Evolutionary conservation across 2,113 vertebrate species (phyloP), one percentile per base, ranked within the genome.

Genomic region (Orthochromis indermauri): DNA sequence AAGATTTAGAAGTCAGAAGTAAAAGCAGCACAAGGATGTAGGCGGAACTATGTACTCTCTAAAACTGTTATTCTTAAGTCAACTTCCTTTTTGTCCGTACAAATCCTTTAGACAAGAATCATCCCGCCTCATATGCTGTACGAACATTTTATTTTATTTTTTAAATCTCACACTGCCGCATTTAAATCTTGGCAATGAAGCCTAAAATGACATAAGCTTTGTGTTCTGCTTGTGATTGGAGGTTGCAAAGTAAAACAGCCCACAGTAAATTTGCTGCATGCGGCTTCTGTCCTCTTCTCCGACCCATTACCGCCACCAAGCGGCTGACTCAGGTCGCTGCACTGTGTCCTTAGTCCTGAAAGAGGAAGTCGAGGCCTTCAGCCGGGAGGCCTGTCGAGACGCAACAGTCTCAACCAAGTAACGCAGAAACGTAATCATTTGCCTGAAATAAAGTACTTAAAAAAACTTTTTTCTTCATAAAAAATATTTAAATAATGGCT

Each of bases 291-390:
- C 10, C 14, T 55, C 5, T 61, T 54, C 26, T 73, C 86, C 33
- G 84, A 13, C 4, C 8, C 80, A 79, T 37, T 47, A 89, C 21
- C 90, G 89, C 92, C 94, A 80, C 91, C 87, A 4, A 57, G 87
- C 45, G 94, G 87, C 40, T 8, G 8, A 7, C 3, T 3, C 2
- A 10, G 1, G 21, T 1, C 10, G 45, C 90, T 90, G 3, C 91
- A 84, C 1, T 3, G 11, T 73, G 14, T 4, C 13, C 1, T 10
- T 13, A 4, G 49, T 5, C 5, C 5, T 2, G 17, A 17, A 4
- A 9, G 9, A 16, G 76, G 80, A 51, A 17, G 88, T 68, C 42
- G 10, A 21, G 93, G 91, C 82, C 90, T 80, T 8, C 3, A 8
- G 21, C 28, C 2, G 37, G 10, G 76, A 57, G 78, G 68, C 89